Base-by-base conservation (phyloP, 2,113 vertebrate species). In the Connochaetes taurinus region DNA sequence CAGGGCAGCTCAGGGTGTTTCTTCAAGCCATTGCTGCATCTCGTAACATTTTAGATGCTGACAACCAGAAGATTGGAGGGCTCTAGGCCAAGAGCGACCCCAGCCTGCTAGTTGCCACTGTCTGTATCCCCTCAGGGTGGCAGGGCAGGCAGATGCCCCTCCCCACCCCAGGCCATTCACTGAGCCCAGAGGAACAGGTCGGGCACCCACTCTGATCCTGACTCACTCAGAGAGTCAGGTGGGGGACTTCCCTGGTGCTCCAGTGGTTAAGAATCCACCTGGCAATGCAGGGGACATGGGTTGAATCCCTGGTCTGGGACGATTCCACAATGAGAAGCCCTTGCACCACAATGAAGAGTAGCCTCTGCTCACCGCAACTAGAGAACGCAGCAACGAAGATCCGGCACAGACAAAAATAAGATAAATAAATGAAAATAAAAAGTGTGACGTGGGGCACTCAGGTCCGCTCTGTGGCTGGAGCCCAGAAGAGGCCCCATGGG, bases 361-460 rank as follows among this genome's bases (percentile, higher is more conserved):
- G 71, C 23, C 71, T 11, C 23, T 17, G 40, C 40, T 43, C 3
- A 0, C 40, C 0, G 0, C 71, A 27, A 76, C 40, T 43, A 76
- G 23, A 43, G 40, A 76, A 27, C 0, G 0, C 71, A 76, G 71
- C 23, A 43, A 76, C 0, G 1, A 76, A 76, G 71, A 76, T 15
- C 12, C 12, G 2, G 12, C 0, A 0, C 71, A 43, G 71, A 76
- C 40, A 43, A 43, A 40, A 27, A 15, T 7, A 4, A 76, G n/a
- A 71, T 12, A 40, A 27, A 43, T 74, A 74, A 40, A 74, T 74
- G 27, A 43, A 45, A 36, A 58, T 40, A 4, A 43, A 45, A 36
- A 67, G 60, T 25, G 7, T 16, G 3, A 3, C 11, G n/a, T n/a
- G 62, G 81, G 36, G 29, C 12, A 11, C 11, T 21, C 82, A 53